Evolutionary conservation across 2,888 invertebrate species (phyloP).

Genomic region (Copidosoma aretas): DNA sequence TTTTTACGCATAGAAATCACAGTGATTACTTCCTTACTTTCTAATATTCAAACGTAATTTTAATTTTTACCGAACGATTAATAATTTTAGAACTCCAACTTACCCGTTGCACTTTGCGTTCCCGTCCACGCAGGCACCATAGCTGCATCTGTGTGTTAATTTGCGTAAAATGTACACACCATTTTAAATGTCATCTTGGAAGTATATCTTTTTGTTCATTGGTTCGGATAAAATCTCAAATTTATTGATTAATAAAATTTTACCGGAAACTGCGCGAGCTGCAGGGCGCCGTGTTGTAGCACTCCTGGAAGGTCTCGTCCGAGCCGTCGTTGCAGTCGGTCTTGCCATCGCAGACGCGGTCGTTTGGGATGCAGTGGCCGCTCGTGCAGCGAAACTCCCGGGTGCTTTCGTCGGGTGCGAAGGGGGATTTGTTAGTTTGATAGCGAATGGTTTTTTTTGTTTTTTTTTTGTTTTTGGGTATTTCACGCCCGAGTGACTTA

Average conservation of each 20-base stretch:
- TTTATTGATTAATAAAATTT: too few relatives aligned
- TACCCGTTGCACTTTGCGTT: constrained; percentile 66
- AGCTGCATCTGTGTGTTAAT: too few relatives aligned
- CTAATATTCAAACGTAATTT: too few relatives aligned
- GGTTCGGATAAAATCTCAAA: too few relatives aligned
- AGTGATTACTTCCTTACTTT: too few relatives aligned
- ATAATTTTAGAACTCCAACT: too few relatives aligned
- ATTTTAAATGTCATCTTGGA: too few relatives aligned
- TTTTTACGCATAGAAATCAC: too few relatives aligned
- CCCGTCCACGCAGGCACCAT: constrained; percentile 70
- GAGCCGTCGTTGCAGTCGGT: constrained; percentile 63
- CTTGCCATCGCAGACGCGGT: constrained; percentile 62
- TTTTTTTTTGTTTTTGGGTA: not conserved
- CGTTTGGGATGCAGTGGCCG: constrained; percentile 61
- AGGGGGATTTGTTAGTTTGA: not conserved
- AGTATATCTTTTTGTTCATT: too few relatives aligned
- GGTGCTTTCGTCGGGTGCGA: not conserved
- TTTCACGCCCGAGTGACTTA: not conserved
- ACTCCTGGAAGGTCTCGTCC: constrained; percentile 60
- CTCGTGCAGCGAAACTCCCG: constrained; percentile 53
- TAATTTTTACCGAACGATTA: too few relatives aligned
- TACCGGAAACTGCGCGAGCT: constrained; percentile 66
- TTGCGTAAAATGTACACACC: too few relatives aligned
- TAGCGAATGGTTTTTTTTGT: not conserved
- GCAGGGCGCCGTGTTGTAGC: constrained; percentile 60